phyloP scores from a whole-genome alignment of 1,140 invertebrate genomes.

The Drosophila ercepeae region DNA sequence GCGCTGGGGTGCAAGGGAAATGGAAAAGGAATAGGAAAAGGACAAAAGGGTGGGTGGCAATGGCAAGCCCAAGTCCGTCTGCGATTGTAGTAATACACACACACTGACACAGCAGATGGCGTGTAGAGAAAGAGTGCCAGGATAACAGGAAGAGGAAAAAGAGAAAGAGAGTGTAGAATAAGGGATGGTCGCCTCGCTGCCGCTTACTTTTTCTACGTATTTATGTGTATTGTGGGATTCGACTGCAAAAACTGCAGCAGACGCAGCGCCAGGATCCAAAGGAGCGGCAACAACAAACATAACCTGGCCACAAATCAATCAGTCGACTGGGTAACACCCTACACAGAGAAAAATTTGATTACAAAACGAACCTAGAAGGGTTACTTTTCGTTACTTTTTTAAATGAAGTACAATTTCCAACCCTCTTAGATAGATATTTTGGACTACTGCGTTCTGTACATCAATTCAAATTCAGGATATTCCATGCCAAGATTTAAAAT shows the following conservation, averaged over 20 bases:
- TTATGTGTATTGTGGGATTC: constrained; percentile 56
- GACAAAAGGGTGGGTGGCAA: constrained; percentile 67
- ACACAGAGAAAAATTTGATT: constrained; percentile 26
- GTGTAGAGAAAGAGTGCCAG: constrained; percentile 75
- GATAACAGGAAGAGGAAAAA: constrained; percentile 33
- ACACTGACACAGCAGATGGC: constrained; percentile 57
- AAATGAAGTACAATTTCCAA: neutral
- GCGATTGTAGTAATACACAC: constrained; percentile 56
- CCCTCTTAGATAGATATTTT: too few relatives aligned
- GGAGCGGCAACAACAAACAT: constrained; percentile 48
- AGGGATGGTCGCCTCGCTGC: constrained; percentile 57
- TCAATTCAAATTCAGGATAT: too few relatives aligned
- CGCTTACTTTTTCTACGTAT: constrained; percentile 36
- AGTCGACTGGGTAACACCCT: constrained; percentile 73
- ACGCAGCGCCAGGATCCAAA: constrained; percentile 19
- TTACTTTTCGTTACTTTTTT: neutral
- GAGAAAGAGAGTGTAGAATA: constrained; percentile 56
- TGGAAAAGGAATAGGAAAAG: constrained; percentile 12
- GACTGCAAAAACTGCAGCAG: constrained; percentile 68
- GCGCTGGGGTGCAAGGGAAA: constrained; percentile 12
- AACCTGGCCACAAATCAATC: constrained; percentile 66
- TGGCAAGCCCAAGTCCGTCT: constrained; percentile 57
- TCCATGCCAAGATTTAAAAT: too few relatives aligned
- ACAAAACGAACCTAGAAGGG: neutral
- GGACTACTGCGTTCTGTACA: too few relatives aligned